Conservation (phyloP, 2,797 vertebrate species). For the Anabas testudineus region DNA sequence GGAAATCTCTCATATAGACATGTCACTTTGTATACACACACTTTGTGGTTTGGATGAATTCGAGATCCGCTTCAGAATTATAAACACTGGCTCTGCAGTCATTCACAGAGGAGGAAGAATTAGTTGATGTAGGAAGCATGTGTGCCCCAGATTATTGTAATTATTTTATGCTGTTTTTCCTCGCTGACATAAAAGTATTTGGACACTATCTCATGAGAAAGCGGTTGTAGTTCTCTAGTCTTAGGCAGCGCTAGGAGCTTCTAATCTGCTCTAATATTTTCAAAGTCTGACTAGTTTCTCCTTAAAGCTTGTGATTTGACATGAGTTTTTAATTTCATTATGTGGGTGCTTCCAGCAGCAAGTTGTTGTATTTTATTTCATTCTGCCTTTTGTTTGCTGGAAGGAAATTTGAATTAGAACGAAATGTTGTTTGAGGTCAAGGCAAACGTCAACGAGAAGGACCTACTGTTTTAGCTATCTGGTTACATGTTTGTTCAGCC, state of each 20-base stretch:
- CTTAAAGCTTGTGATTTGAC: conserved; percentile 72
- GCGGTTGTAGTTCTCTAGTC: conserved; percentile 52
- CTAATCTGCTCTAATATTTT: conserved; percentile 60
- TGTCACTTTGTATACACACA: conserved; percentile 80
- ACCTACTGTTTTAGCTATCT: conserved; percentile 82
- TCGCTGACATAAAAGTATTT: conserved; percentile 78
- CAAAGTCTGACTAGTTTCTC: conserved; percentile 55
- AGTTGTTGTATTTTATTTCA: conserved; percentile 77
- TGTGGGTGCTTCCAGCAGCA: conserved; percentile 76
- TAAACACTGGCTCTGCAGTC: conserved; percentile 73
- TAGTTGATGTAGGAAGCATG: conserved; percentile 79
- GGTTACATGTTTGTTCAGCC: conserved; percentile 81
- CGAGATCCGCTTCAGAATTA: conserved; percentile 75
- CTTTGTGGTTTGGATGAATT: conserved; percentile 67
- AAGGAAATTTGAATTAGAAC: conserved; percentile 77
- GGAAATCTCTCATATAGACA: conserved; percentile 69
- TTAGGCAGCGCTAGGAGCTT: conserved; percentile 48
- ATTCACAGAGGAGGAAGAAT: conserved; percentile 76
- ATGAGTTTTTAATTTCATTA: conserved; percentile 81
- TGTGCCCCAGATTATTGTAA: conserved; percentile 81
- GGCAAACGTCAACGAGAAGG: conserved; percentile 59
- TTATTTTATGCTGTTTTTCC: conserved; percentile 79
- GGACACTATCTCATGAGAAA: conserved; percentile 80
- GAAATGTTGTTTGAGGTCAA: conserved; percentile 82
- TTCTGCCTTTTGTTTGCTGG: conserved; percentile 76